These are phyloP conservation scores for Rotaria macrura DNA, from an alignment of 2,888 invertebrate genomes.

Conservation along the genomic window DNA sequence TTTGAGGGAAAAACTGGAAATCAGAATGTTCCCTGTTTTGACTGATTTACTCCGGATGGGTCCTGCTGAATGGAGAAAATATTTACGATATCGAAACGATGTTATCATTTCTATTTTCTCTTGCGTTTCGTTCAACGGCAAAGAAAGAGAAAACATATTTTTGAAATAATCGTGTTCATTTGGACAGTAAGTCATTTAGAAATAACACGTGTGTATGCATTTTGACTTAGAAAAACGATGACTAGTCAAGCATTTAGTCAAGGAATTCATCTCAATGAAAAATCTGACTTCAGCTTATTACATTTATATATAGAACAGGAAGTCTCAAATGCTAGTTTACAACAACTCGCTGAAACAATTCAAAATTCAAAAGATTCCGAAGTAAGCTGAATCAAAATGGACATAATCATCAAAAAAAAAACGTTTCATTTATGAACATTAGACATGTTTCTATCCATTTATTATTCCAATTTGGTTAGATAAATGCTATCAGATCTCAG, in stretches of 20 bases:
- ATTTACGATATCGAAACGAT: too few species aligned
- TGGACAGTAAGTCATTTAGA: not conserved
- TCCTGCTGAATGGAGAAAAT: not conserved
- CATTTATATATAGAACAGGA: not conserved
- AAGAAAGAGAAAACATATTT: not conserved
- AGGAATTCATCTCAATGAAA: not conserved
- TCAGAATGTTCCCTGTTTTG: too few species aligned
- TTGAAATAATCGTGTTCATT: not conserved
- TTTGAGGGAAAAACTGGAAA: too few species aligned
- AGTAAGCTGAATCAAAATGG: not conserved
- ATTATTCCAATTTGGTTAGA: not conserved
- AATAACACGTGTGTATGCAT: not conserved
- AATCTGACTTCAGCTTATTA: not conserved
- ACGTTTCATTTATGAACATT: too few species aligned
- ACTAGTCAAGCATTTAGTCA: slow-evolving; percentile 1
- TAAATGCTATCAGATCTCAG: not conserved
- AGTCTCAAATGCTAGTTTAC: not conserved
- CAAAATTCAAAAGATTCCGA: not conserved
- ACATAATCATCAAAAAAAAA: not conserved
- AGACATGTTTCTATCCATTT: slow-evolving; percentile 2
- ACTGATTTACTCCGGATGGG: too few species aligned
- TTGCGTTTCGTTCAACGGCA: not conserved
- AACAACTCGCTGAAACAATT: not conserved
- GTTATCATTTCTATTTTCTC: too few species aligned
- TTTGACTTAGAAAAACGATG: not conserved